Evolutionary conservation across 2,888 invertebrate species (phyloP).

Genomic region (Lasioglossum zephyrum): DNA sequence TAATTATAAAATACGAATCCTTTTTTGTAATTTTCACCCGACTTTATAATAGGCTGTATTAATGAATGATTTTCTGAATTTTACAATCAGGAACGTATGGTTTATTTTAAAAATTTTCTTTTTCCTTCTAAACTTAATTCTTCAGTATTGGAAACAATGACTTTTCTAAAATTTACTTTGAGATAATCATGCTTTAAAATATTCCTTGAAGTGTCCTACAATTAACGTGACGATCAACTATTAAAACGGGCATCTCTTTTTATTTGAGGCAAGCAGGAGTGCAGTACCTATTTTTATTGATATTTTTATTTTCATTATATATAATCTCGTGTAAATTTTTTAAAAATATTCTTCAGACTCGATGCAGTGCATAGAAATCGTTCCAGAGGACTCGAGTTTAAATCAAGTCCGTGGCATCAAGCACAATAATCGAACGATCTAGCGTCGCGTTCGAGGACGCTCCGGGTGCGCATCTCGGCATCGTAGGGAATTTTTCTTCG

Average conservation of each 20-base stretch:
- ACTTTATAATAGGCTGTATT: no score
- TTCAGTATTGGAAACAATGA: not conserved
- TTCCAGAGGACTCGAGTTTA: not conserved
- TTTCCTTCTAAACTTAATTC: not conserved
- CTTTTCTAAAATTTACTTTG: not conserved
- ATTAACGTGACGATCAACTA: not conserved
- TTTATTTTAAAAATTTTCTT: not conserved
- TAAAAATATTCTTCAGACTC: not conserved
- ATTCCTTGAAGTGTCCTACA: not conserved
- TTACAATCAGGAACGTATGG: not conserved
- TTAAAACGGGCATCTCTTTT: not conserved
- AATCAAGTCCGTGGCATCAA: not conserved
- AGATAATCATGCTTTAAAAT: not conserved
- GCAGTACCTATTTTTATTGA: not conserved
- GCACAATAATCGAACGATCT: not conserved
- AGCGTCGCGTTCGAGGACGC: not conserved
- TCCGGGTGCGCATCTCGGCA: constrained; percentile 2
- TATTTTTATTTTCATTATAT: not conserved
- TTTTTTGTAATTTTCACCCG: no score
- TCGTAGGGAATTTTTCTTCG: constrained; percentile 49
- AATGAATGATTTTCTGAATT: not conserved
- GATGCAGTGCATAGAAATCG: not conserved
- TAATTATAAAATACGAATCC: not conserved
- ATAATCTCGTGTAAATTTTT: not conserved
- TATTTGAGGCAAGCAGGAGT: not conserved